Conservation (phyloP, 1,140 invertebrate species). For the Bombus ignitus region DNA sequence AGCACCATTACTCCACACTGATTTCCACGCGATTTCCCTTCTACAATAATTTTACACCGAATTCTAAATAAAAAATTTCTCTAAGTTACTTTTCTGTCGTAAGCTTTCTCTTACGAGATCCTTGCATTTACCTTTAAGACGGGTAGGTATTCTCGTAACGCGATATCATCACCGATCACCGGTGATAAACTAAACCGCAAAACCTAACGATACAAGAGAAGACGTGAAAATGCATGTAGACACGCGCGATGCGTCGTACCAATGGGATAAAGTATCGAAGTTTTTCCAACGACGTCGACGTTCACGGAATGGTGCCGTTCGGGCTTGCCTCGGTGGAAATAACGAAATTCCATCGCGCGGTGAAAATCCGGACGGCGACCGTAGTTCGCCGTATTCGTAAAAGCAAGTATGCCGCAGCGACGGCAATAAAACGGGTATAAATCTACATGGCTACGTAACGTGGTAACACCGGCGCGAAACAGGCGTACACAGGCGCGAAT, state of each 20-base stretch:
- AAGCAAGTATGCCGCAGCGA: slow-evolving; percentile 61
- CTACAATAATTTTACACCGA: neutral
- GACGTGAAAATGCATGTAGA: neutral
- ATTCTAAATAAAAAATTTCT: neutral
- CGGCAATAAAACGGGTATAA: slow-evolving; percentile 68
- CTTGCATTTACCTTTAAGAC: neutral
- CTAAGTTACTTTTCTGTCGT: neutral
- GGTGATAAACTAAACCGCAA: neutral
- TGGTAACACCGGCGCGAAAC: slow-evolving; percentile 29
- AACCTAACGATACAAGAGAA: neutral
- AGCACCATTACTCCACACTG: too few relatives aligned
- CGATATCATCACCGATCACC: neutral
- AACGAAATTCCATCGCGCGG: slow-evolving; percentile 68
- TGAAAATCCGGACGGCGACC: slow-evolving; percentile 61
- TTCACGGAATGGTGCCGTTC: slow-evolving; percentile 26
- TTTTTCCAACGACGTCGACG: neutral
- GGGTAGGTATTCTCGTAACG: too few relatives aligned
- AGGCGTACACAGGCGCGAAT: slow-evolving; percentile 18
- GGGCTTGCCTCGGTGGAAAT: slow-evolving; percentile 51
- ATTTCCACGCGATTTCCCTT: neutral
- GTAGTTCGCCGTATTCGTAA: slow-evolving; percentile 51
- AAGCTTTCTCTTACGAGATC: neutral
- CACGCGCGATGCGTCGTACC: neutral
- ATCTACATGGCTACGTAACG: slow-evolving; percentile 56
- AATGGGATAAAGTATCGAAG: slow-evolving; percentile 1